Evolutionary conservation across 2,797 vertebrate species (phyloP).

Genomic region (Acanthornis magna): DNA sequence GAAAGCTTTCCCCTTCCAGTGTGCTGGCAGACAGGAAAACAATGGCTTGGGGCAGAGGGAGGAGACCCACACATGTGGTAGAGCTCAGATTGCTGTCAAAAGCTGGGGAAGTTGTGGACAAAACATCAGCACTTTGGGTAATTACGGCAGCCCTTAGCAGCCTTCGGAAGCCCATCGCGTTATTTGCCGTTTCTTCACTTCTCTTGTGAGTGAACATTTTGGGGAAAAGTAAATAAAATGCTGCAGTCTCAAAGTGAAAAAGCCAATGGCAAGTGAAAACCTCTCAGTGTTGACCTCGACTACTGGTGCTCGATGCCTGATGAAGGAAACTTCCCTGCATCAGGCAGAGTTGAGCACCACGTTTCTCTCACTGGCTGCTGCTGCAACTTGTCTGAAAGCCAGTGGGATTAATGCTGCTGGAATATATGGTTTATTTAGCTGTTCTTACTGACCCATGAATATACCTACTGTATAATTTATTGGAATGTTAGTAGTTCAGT

Average conservation of each 20-base stretch:
- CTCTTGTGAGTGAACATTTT: neutral
- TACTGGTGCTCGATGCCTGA: accelerated
- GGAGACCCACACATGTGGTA: neutral
- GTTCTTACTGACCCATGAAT: neutral
- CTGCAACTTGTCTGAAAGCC: neutral
- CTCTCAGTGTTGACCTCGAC: accelerated
- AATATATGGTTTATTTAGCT: constrained; percentile 36
- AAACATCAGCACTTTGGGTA: neutral
- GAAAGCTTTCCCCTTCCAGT: neutral
- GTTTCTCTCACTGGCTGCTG: neutral
- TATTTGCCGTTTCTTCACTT: neutral
- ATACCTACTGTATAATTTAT: constrained; percentile 9
- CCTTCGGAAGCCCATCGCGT: neutral
- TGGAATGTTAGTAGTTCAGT: neutral
- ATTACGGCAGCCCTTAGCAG: neutral
- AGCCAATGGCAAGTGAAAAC: accelerated
- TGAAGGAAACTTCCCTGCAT: neutral
- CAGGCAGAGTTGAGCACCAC: neutral
- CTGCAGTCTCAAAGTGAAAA: neutral
- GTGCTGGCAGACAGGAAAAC: neutral
- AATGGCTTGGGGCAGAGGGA: neutral
- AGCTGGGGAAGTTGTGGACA: neutral
- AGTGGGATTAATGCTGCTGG: neutral
- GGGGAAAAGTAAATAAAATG: neutral
- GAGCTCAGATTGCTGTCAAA: neutral